Percentiles rank a stretch among this genome's conserved stretches.
Evolutionary conservation across 2,113 vertebrate species (phyloP).

Genomic region (Tachysurus fulvidraco): DNA sequence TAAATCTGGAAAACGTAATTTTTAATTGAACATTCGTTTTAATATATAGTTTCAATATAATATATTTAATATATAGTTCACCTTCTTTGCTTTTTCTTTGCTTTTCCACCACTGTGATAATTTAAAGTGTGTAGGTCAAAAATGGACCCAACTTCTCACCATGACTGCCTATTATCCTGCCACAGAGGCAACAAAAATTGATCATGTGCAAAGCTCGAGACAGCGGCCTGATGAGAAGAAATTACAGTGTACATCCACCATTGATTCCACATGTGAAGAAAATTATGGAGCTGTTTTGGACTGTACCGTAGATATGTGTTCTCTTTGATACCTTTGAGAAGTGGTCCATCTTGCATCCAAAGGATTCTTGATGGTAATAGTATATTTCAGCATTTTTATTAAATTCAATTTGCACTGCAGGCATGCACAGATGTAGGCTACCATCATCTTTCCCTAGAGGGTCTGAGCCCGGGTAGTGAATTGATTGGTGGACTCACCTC

Average conservation of each 20-base stretch:
- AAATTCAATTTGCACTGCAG: conserved; percentile 16
- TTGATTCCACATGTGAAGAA: conserved; percentile 20
- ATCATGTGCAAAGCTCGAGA: conserved; percentile 35
- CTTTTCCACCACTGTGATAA: neutral
- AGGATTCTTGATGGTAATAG: conserved; percentile 30
- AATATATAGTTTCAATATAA: no score
- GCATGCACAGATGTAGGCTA: conserved; percentile 8
- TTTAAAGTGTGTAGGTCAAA: conserved; percentile 25
- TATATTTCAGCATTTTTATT: conserved; percentile 26
- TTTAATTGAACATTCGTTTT: neutral
- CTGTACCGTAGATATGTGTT: neutral
- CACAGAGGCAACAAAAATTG: conserved; percentile 15
- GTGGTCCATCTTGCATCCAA: conserved; percentile 9
- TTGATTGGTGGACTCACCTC: conserved; percentile 75
- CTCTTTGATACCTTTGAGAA: conserved; percentile 6
- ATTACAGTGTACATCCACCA: conserved; percentile 42
- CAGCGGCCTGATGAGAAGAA: conserved; percentile 45
- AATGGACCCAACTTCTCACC: conserved; percentile 23
- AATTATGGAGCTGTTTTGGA: conserved; percentile 32
- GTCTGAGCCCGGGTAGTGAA: neutral
- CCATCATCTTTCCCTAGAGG: conserved; percentile 8
- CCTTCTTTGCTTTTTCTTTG: no score
- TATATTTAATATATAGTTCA: no score
- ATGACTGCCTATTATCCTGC: conserved; percentile 39
- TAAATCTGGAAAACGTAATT: neutral